These are phyloP conservation scores for human (Homo sapiens) DNA, from an alignment of 2,113 vertebrate genomes.

Conservation along the genomic window DNA sequence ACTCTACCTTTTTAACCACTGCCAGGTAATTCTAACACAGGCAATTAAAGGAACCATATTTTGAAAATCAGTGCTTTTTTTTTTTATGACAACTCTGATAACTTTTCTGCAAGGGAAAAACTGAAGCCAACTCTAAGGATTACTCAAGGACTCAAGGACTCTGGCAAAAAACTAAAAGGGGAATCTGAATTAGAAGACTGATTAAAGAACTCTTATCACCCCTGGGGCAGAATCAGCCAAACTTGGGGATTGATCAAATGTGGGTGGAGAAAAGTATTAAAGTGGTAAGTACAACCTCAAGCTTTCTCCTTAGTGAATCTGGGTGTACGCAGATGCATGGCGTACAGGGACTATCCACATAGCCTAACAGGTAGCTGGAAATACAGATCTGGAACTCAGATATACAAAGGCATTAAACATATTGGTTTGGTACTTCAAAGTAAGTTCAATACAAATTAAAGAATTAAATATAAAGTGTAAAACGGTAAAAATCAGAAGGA, in stretches of 20 bases:
- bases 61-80: not conserved
- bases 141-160: not conserved
- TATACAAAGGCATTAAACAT: constrained; percentile 20
- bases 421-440: not conserved
- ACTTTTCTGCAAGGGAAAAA: not conserved
- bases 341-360: not conserved
- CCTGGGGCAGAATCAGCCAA: not conserved
- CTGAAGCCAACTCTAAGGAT: not conserved
- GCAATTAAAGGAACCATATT: not conserved
- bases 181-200: not conserved
- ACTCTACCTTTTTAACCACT: not conserved
- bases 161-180: not conserved
- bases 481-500: constrained; percentile 15
- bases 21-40: not conserved
- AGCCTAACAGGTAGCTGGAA: not conserved
- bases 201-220: not conserved
- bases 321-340: not conserved
- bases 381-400: not conserved
- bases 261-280: not conserved
- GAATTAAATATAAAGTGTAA: constrained; percentile 24
- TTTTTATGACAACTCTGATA: not conserved
- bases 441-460: constrained; percentile 35
- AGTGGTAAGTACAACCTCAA: not conserved
- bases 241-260: not conserved
- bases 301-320: not conserved